These are phyloP conservation scores for Drosophila pruinosa DNA, from an alignment of 1,140 invertebrate species.

Conservation along the genomic window DNA sequence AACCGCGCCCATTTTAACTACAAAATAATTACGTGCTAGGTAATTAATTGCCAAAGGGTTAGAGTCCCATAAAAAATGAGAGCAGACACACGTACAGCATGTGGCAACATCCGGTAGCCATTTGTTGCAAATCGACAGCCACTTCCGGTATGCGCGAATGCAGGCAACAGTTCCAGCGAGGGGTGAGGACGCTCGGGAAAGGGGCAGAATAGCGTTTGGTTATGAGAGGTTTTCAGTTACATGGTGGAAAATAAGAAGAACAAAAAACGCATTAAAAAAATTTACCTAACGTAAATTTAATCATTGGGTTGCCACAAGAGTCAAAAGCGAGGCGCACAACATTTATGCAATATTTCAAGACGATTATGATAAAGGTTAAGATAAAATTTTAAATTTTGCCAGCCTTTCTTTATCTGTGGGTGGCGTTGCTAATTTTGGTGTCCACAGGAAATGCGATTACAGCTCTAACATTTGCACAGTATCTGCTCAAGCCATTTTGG, in stretches of 20 bases:
- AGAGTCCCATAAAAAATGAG: conserved; percentile 47
- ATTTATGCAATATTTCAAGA: background rate
- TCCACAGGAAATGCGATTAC: conserved; percentile 98
- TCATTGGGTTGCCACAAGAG: background rate
- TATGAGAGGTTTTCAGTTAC: conserved; percentile 53
- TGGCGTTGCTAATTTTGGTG: conserved; percentile 93
- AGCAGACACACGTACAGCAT: conserved; percentile 59
- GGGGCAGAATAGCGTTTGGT: conserved; percentile 51
- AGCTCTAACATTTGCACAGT: conserved; percentile 97
- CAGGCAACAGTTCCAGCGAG: background rate
- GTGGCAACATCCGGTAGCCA: conserved; percentile 76
- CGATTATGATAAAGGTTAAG: background rate
- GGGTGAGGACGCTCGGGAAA: background rate
- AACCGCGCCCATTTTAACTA: conserved; percentile 70
- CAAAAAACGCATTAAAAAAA: conserved; percentile 38
- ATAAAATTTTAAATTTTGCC: too few relatives aligned
- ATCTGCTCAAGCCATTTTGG: conserved; percentile 96
- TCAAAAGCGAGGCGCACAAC: background rate
- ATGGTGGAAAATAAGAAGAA: conserved; percentile 20
- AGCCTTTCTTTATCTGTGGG: conserved; percentile 98
- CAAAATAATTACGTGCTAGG: conserved; percentile 79
- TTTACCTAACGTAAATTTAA: conserved; percentile 61
- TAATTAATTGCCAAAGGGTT: conserved; percentile 77
- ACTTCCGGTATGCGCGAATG: conserved; percentile 64
- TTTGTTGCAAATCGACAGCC: conserved; percentile 77